Percentiles rank a stretch among this genome's conserved stretches.
Conservation (phyloP, 2,797 vertebrate genomes). For the Botia almorhae region DNA sequence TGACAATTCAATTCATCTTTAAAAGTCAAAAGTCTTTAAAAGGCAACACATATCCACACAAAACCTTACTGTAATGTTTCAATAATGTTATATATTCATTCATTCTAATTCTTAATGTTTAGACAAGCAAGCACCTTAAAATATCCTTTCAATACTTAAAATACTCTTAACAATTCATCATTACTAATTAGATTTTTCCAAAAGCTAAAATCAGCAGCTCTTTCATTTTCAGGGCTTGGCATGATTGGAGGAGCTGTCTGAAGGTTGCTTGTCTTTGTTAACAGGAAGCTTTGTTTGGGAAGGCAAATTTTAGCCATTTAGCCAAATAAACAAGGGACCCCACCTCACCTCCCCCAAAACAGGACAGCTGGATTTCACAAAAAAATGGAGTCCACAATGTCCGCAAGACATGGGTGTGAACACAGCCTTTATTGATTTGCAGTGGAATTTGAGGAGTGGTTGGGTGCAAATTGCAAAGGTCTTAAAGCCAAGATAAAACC, state of each 20-base stretch:
- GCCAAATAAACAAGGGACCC: conserved; percentile 9
- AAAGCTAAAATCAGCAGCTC: not conserved
- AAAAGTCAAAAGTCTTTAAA: too few species aligned
- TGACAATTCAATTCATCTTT: too few species aligned
- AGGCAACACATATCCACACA: too few species aligned
- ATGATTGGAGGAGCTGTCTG: not conserved
- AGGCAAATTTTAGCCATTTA: not conserved
- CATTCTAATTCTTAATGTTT: too few species aligned
- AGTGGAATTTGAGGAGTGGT: conserved; percentile 15
- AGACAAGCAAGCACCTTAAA: too few species aligned
- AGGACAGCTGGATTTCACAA: not conserved
- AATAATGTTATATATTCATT: too few species aligned
- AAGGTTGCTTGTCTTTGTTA: not conserved
- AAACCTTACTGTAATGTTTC: too few species aligned
- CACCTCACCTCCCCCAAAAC: not conserved
- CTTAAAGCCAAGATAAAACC: not conserved
- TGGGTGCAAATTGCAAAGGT: not conserved
- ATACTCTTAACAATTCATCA: too few species aligned
- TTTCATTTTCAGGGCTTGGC: not conserved
- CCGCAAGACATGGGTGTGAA: conserved; percentile 16
- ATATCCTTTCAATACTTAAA: too few species aligned
- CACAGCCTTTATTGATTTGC: conserved; percentile 20
- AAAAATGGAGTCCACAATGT: not conserved
- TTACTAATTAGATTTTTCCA: not conserved
- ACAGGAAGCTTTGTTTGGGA: not conserved